A percentile compares a stretch with the other conserved stretches of the same genome.
Conservation (phyloP, 2,113 vertebrate species). For the Columba janthina region DNA sequence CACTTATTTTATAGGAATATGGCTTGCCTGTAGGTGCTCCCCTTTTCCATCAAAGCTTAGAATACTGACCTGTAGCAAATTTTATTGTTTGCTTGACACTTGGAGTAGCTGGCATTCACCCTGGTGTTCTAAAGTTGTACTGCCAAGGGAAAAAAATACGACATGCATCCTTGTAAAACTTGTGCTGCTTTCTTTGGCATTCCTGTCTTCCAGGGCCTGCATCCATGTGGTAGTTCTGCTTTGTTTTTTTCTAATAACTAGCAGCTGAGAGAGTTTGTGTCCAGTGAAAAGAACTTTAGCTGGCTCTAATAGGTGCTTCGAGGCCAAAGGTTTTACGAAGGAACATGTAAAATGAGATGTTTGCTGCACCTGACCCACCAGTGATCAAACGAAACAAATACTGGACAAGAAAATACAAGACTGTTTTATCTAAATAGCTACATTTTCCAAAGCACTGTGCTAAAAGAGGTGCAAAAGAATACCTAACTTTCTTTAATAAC, state of each 20-base stretch:
- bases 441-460: background rate
- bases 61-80: background rate
- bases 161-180: constrained; percentile 31
- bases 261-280: constrained; percentile 57
- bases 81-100: background rate
- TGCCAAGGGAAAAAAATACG: constrained; percentile 48
- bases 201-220: background rate
- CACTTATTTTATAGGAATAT: background rate
- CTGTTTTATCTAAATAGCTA: background rate
- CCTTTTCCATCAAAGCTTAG: background rate
- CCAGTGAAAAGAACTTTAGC: constrained; percentile 10
- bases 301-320: constrained; percentile 40
- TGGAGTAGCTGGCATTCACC: background rate
- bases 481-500: background rate
- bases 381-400: background rate
- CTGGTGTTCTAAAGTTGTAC: constrained; percentile 30
- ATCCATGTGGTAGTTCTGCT: constrained; percentile 62
- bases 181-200: constrained; percentile 64
- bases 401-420: background rate
- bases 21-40: background rate
- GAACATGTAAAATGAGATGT: constrained; percentile 4
- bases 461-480: background rate
- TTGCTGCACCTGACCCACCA: background rate
- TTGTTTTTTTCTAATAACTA: constrained; percentile 70
- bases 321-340: background rate